These are phyloP conservation scores for Armadillidium nasatum DNA, from an alignment of 1,140 invertebrate genomes.

Conservation along the genomic window DNA sequence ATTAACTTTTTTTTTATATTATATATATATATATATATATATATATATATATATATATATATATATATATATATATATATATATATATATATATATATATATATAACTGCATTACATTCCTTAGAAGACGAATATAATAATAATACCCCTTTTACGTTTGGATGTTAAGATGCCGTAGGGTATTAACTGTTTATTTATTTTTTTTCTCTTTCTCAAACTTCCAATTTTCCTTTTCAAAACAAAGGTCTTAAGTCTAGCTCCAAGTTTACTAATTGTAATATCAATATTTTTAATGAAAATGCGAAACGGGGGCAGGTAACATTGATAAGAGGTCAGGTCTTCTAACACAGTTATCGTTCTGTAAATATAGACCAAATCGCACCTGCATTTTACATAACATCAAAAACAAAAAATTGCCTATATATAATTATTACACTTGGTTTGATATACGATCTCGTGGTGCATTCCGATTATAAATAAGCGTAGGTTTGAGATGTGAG, in stretches of 20 bases:
- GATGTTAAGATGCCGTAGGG: slow-evolving; percentile 6
- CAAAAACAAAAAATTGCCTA: too few relatives aligned
- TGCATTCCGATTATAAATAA: too few relatives aligned
- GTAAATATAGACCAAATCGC: too few relatives aligned
- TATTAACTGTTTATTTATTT: neutral
- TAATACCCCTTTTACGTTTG: slow-evolving; percentile 3
- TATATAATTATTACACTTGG: too few relatives aligned
- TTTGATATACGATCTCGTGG: too few relatives aligned
- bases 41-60: neutral
- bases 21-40: neutral
- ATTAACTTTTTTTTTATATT: neutral
- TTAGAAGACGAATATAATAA: neutral
- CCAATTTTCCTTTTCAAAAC: neutral
- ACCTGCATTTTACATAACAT: too few relatives aligned
- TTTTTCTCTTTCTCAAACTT: too few relatives aligned
- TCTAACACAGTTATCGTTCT: neutral
- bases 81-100: neutral
- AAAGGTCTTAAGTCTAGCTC: neutral
- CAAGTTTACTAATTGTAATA: neutral
- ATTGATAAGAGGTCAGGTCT: slow-evolving; percentile 5
- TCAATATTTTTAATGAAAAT: neutral
- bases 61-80: neutral
- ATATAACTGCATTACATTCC: neutral
- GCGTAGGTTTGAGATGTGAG: too few relatives aligned
- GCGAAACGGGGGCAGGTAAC: slow-evolving; percentile 19